phyloP scores from a whole-genome alignment of 2,797 vertebrate species.

The Pseudomugil gertrudae region DNA sequence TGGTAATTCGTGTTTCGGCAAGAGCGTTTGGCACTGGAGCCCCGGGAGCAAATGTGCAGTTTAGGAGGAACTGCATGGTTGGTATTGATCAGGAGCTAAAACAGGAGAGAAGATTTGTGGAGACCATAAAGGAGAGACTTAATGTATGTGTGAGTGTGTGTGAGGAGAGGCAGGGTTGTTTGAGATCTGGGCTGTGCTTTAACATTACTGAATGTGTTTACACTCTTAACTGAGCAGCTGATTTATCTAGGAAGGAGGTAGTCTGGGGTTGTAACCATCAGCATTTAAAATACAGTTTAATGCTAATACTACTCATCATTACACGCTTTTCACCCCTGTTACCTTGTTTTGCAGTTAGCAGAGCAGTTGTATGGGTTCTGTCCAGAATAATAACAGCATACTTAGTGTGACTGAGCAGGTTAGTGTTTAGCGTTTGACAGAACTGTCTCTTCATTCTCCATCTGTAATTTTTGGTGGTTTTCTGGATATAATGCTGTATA shows the following conservation, averaged over 20 bases:
- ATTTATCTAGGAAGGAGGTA: constrained; percentile 8
- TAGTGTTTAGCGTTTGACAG: constrained; percentile 32
- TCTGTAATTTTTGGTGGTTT: constrained; percentile 46
- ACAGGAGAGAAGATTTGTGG: constrained; percentile 59
- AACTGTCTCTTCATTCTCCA: constrained; percentile 46
- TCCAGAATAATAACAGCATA: constrained; percentile 2
- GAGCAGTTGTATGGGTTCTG: neutral
- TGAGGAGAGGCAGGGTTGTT: constrained; percentile 2
- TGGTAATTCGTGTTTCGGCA: constrained; percentile 52
- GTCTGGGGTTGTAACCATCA: constrained; percentile 5
- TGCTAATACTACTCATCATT: neutral
- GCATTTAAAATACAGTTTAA: neutral
- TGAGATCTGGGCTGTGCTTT: constrained; percentile 39
- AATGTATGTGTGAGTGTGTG: constrained; percentile 7
- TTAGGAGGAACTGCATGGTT: constrained; percentile 66
- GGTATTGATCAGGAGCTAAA: constrained; percentile 71
- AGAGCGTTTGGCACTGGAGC: constrained; percentile 33
- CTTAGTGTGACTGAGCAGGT: constrained; percentile 17
- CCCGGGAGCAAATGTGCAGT: constrained; percentile 56
- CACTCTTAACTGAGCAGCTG: constrained; percentile 3
- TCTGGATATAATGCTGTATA: constrained; percentile 21
- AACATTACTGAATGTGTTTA: constrained; percentile 31
- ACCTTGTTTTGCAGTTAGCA: neutral
- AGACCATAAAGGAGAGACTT: constrained; percentile 49
- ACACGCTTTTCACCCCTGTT: neutral